Conservation (phyloP, 2,888 invertebrate genomes). For the Odontothrips loti region DNA sequence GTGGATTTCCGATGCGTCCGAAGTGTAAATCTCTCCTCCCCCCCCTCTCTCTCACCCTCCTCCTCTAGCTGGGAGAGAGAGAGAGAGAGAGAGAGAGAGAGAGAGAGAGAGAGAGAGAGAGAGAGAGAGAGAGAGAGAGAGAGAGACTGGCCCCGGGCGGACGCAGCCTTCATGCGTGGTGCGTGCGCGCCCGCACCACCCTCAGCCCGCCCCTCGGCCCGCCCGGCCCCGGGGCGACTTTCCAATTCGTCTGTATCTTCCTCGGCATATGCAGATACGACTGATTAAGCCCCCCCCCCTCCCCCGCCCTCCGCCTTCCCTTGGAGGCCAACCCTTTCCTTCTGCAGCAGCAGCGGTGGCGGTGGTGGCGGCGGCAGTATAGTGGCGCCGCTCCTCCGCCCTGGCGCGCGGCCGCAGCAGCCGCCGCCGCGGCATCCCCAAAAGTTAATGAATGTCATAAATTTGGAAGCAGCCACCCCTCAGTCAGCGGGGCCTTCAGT, state of each 20-base stretch:
- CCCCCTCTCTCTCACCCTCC: neutral
- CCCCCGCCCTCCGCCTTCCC: neutral
- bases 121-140: neutral
- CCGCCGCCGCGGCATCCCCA: neutral
- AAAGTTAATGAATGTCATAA: conserved; percentile 27
- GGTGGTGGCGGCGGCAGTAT: neutral
- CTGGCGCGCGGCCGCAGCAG: neutral
- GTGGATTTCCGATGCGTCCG: too few relatives aligned
- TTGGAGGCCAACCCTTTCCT: conserved; percentile 12
- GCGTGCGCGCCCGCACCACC: conserved; percentile 2
- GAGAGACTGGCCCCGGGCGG: neutral
- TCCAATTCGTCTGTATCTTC: conserved; percentile 24
- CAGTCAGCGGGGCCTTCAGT: conserved; percentile 20
- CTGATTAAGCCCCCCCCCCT: conserved; percentile 7
- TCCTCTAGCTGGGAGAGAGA: neutral
- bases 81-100: too few relatives aligned
- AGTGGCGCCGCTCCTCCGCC: neutral
- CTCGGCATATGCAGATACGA: conserved; percentile 26
- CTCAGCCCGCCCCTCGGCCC: neutral
- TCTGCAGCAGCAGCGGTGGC: neutral
- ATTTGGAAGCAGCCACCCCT: conserved; percentile 22
- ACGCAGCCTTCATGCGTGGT: neutral
- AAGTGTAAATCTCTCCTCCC: neutral
- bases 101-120: neutral
- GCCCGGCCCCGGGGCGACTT: neutral